Conservation (phyloP, 2,888 invertebrate species). For the Branchinecta sandiegonensis region DNA sequence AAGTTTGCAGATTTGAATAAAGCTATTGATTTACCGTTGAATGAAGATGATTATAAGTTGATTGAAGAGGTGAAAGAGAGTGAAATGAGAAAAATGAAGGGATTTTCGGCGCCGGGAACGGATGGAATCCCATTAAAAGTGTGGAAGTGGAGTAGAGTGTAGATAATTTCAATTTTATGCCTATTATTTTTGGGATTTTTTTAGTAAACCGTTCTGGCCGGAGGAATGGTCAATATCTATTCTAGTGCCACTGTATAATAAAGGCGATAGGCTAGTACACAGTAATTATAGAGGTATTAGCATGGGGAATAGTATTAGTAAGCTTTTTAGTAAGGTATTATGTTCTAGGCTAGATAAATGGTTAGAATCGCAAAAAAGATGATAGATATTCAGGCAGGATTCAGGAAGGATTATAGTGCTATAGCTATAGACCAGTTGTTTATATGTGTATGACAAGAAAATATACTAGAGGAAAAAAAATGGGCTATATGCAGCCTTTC, state of each 20-base stretch:
- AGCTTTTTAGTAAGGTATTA: too few relatives aligned
- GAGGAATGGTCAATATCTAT: too few relatives aligned
- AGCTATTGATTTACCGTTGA: background rate
- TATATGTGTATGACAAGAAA: slow-evolving; percentile 4
- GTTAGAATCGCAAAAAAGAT: too few relatives aligned
- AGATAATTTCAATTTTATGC: background rate
- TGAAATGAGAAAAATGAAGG: background rate
- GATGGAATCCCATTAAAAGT: background rate
- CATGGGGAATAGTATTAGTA: too few relatives aligned
- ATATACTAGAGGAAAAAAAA: slow-evolving; percentile 7
- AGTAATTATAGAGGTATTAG: too few relatives aligned
- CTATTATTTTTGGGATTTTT: slow-evolving; percentile 7
- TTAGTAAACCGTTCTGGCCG: too few relatives aligned
- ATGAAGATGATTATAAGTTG: too few relatives aligned
- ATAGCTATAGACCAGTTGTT: slow-evolving; percentile 11
- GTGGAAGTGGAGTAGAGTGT: background rate
- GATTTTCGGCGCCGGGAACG: background rate
- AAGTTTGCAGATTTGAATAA: slow-evolving; percentile 2
- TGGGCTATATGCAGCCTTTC: background rate
- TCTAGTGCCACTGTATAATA: too few relatives aligned
- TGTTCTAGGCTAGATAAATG: too few relatives aligned
- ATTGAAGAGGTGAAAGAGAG: too few relatives aligned
- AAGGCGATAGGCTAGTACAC: too few relatives aligned
- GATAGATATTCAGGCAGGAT: background rate
- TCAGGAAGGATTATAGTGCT: slow-evolving; percentile 11